Base-by-base conservation (phyloP, 2,888 invertebrate genomes). In the Alentia gelatinosa region DNA sequence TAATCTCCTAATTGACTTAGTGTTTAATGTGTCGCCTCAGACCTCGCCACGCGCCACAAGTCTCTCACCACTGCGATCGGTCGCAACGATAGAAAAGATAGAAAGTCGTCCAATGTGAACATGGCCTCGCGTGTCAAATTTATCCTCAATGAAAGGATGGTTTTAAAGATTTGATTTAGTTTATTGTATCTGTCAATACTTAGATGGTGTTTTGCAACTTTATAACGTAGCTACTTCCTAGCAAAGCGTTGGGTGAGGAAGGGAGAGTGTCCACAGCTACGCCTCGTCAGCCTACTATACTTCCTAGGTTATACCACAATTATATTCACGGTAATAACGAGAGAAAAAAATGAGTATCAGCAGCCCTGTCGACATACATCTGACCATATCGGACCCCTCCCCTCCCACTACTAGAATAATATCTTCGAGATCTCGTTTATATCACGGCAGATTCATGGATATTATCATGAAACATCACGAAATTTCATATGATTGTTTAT, bases 1-100 rank as follows among this genome's bases (percentile, higher is more conserved):
- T 79, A 79, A 79, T 79, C 79, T 35, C 79, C 37, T 79, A 79
- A 79, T 79, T 79, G 79, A 79, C 79, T 79, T 79, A 79, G 79
- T 79, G 79, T 79, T 79, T 79, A 79, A 79, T 79, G 79, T 79
- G 79, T 79, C 37, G 30, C 33, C 9, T 12, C 19, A 19, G 26
- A 4, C 4, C 35, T 79, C 23, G 23, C 37, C 79, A 79, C 37
- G 39, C 79, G 79, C 79, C 37, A 79, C 68, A 68, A 68, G 68
- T 68, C 19, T n/a, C n/a, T n/a, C n/a, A 56, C n/a, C 3, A 47
- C 9, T 63, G 12, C 12, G 68, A 1, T 30, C 12, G 68, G 68
- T 30, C 68, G 23, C 30, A 63, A 63, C n/a, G n/a, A n/a, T n/a
- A n/a, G n/a, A n/a, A n/a, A n/a, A n/a, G n/a, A n/a, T n/a, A n/a